These are phyloP conservation scores for Apocrypta bakeri DNA, from an alignment of 1,140 invertebrate genomes.

Conservation along the genomic window DNA sequence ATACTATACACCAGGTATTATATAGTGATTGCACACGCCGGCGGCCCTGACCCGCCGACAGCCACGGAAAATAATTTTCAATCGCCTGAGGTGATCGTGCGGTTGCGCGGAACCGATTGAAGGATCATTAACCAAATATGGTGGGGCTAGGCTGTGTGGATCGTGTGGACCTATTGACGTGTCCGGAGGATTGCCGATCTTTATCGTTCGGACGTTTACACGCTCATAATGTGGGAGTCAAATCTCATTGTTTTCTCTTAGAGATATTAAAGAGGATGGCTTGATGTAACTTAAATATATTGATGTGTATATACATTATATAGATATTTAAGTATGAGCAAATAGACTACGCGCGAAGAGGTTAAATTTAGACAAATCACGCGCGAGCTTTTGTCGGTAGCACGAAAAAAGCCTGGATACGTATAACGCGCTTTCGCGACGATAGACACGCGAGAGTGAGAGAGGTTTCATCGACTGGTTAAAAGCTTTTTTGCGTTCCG, in stretches of 20 bases:
- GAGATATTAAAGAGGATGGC: too few species aligned
- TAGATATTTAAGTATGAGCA: too few species aligned
- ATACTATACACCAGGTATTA: neutral
- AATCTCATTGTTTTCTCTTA: neutral
- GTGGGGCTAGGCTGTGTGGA: neutral
- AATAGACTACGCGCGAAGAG: conserved; percentile 19
- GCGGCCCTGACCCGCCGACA: neutral
- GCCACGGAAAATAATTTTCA: conserved; percentile 3
- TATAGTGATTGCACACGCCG: neutral
- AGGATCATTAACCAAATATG: conserved; percentile 21
- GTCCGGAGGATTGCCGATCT: neutral
- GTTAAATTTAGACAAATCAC: conserved; percentile 61
- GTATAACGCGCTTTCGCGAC: too few species aligned
- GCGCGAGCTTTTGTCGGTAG: conserved; percentile 12
- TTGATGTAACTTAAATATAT: too few species aligned
- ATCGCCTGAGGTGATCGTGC: conserved; percentile 1
- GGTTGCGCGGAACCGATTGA: neutral
- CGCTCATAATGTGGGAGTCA: neutral
- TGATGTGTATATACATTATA: too few species aligned
- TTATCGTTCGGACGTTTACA: neutral
- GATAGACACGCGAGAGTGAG: conserved; percentile 31
- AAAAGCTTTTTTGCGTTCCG: conserved; percentile 61
- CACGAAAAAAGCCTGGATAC: conserved; percentile 52
- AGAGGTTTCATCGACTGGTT: conserved; percentile 56
- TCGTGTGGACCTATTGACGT: neutral